Evolutionary conservation across 2,797 vertebrate species (phyloP), one percentile per base, ranked within the genome.

Genomic region (Cetoscarus ocellatus): DNA sequence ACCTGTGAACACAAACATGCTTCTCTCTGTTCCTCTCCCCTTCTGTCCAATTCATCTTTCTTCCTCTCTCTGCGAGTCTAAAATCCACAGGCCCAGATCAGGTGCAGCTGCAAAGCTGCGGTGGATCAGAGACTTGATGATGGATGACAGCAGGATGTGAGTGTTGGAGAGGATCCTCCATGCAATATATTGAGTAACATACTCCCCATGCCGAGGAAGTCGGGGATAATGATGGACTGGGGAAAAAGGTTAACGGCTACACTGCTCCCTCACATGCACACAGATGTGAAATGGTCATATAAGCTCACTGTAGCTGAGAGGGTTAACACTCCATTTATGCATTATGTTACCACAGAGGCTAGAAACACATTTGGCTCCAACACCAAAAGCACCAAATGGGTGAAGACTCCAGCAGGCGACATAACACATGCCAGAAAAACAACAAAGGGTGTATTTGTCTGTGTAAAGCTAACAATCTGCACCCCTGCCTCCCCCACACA

Each of bases 401-500:
- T 10, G 19, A 17, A 0, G 60, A 81, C 39, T 76, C 73, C 53
- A 77, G 72, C 69, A 75, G 75, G 75, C 38, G 10, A 63, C 36
- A 7, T n/a, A 57, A 70, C 50, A 1, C 73, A 77, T 45, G 65
- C 79, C 83, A 76, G 62, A 11, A 75, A 68, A 79, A 84, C 77
- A 86, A 90, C 84, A 90, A 90, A 88, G 78, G 61, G 77, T 68
- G 75, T 73, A 44, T 90, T 83, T 85, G 75, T 82, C 67, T 75
- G 63, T 66, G 77, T 80, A 76, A 79, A 86, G 57, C 77, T 51
- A 80, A 86, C 81, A 79, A 67, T 50, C 69, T 51, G 60, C 64
- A 68, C 71, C 55, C 64, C 36, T 18, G 3, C 58, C 62, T n/a
- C 64, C 60, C 50, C 15, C 53, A 61, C 38, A 39, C 38, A 39